These are phyloP conservation scores for Drosophila carrolli DNA, from an alignment of 1,140 invertebrate species.

Conservation along the genomic window DNA sequence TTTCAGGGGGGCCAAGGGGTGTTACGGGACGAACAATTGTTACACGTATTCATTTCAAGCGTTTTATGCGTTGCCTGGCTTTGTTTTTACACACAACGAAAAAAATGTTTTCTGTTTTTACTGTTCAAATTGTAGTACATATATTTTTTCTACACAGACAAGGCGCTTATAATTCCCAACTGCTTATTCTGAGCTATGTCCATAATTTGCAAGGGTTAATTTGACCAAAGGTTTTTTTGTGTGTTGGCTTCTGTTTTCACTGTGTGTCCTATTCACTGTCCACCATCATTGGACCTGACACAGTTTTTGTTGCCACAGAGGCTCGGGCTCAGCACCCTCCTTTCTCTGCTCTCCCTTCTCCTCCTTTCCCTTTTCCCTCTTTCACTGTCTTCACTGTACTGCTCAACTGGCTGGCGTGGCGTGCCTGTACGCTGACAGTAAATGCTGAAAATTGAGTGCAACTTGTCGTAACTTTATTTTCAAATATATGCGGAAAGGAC, in stretches of 20 bases:
- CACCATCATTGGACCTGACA: slow-evolving; percentile 51
- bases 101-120: neutral
- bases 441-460: slow-evolving; percentile 83
- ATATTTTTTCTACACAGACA: neutral
- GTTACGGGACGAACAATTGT: slow-evolving; percentile 38
- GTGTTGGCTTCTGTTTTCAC: slow-evolving; percentile 58
- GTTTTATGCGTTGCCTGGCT: slow-evolving; percentile 72
- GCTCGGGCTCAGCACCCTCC: neutral
- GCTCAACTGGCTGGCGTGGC: slow-evolving; percentile 54
- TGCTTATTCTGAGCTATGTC: neutral
- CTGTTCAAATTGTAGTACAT: too few species aligned
- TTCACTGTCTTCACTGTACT: slow-evolving; percentile 4
- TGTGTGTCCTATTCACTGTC: slow-evolving; percentile 35
- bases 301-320: slow-evolving; percentile 53
- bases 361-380: neutral
- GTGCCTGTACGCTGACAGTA: slow-evolving; percentile 74
- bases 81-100: neutral
- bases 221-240: neutral
- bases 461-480: slow-evolving; percentile 82
- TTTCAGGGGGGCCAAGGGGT: neutral
- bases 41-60: slow-evolving; percentile 81
- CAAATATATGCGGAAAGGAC: slow-evolving; percentile 82
- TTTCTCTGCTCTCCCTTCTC: neutral
- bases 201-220: too few species aligned
- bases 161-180: neutral